Percentiles rank a stretch among this genome's conserved stretches.
Evolutionary conservation across 2,113 vertebrate species (phyloP).

Genomic region (Scolopax mira): DNA sequence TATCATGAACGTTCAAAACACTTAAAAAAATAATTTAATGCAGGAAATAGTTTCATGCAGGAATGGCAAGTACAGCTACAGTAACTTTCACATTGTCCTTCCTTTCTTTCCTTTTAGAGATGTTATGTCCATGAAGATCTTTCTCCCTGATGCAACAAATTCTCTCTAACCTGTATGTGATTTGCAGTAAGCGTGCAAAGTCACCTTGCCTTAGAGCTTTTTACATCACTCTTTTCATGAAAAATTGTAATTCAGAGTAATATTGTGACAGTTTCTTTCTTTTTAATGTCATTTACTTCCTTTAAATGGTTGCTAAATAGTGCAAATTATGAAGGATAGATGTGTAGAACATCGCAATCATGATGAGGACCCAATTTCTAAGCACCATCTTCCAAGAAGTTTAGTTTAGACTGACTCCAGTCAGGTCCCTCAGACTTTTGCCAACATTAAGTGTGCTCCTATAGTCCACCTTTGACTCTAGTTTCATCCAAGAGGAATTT

Average conservation of each 20-base stretch:
- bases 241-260: background rate
- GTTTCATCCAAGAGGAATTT: background rate
- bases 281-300: background rate
- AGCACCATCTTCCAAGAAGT: background rate
- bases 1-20: background rate
- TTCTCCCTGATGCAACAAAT: background rate
- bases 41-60: background rate
- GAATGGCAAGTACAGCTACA: background rate
- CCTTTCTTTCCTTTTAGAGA: background rate
- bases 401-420: background rate
- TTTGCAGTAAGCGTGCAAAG: background rate
- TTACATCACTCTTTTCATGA: background rate
- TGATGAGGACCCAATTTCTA: background rate
- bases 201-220: background rate
- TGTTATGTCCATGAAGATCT: background rate
- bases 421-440: background rate
- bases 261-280: background rate
- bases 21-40: background rate
- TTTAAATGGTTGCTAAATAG: background rate
- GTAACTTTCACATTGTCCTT: background rate
- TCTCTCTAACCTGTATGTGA: background rate
- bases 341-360: background rate
- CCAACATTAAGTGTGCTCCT: background rate
- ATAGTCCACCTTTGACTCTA: background rate
- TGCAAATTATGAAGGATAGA: background rate